Percentiles rank a stretch among this genome's conserved stretches.
Evolutionary conservation across 1,140 invertebrate genomes (phyloP).

Genomic region (Zaprionus tsacasi): DNA sequence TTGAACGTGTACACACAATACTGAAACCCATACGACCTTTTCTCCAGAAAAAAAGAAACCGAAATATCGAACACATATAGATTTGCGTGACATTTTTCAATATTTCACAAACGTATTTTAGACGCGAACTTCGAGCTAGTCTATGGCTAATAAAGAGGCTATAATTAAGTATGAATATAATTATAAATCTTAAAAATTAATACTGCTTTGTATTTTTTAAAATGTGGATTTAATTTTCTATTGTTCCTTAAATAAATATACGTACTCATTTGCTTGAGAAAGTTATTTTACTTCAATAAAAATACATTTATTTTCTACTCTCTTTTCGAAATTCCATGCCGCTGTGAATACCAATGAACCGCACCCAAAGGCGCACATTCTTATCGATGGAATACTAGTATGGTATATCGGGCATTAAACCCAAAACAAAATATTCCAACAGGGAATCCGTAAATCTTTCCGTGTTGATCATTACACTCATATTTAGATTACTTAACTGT

Average conservation of each 20-base stretch:
- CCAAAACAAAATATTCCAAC: background rate
- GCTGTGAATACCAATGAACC: background rate
- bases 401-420: background rate
- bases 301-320: background rate
- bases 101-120: constrained; percentile 14
- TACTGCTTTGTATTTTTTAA: background rate
- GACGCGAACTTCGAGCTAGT: background rate
- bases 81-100: constrained; percentile 39
- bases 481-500: background rate
- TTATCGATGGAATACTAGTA: background rate
- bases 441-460: background rate
- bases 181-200: background rate
- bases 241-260: background rate
- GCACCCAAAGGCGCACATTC: background rate
- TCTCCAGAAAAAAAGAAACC: background rate
- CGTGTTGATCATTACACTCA: background rate
- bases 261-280: background rate
- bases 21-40: constrained; percentile 11
- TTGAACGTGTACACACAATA: constrained; percentile 23
- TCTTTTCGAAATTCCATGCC: background rate
- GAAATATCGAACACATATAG: background rate
- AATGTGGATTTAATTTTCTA: too few species aligned
- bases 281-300: background rate
- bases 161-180: constrained; percentile 1
- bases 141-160: background rate